Conservation (phyloP, 2,797 vertebrate species). For the Mus minutoides region DNA sequence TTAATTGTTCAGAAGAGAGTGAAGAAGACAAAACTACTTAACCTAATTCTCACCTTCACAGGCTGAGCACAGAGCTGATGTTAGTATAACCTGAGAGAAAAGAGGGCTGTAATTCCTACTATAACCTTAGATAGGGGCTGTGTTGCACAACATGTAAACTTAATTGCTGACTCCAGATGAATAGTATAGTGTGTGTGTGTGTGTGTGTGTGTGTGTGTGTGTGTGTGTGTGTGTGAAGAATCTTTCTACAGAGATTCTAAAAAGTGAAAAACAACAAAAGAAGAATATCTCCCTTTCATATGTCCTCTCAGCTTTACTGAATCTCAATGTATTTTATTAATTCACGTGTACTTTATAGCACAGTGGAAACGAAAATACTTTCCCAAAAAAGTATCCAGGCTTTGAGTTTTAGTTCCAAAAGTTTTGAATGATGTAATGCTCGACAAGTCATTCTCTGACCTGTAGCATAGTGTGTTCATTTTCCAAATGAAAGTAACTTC, state of each 20-base stretch:
- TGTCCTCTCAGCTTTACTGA: neutral
- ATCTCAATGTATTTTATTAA: neutral
- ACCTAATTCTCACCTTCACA: constrained; percentile 51
- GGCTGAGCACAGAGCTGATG: neutral
- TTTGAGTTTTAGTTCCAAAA: neutral
- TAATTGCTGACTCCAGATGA: neutral
- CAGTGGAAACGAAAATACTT: neutral
- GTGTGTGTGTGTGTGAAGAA: neutral
- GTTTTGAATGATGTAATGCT: neutral
- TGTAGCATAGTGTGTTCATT: neutral
- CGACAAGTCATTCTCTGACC: neutral
- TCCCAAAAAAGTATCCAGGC: neutral
- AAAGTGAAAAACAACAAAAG: neutral
- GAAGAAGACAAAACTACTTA: constrained; percentile 65
- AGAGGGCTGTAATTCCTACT: neutral
- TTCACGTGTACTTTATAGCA: neutral
- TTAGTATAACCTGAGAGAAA: neutral
- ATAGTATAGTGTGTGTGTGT: neutral
- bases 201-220: neutral
- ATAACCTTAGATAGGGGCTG: neutral
- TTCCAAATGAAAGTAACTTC: neutral
- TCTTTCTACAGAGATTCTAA: neutral
- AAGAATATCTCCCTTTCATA: neutral
- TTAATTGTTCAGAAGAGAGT: constrained; percentile 70
- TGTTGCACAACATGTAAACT: neutral